Evolutionary conservation across 2,113 vertebrate species (phyloP).

Genomic region (Silurus glanis): DNA sequence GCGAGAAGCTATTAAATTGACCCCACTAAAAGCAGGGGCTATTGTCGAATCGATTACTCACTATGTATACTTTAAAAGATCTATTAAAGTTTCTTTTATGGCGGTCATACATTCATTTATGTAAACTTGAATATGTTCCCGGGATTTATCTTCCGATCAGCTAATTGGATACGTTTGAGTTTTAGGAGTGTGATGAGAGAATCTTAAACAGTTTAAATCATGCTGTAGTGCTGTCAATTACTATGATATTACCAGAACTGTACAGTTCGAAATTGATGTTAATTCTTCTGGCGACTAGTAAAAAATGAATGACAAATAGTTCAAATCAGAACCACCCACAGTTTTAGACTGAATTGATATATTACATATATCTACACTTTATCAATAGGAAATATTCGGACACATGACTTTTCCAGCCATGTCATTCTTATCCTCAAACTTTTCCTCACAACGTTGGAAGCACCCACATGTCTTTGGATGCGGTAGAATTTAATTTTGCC

Average conservation of each 20-base stretch:
- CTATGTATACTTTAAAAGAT: neutral
- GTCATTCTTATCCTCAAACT: no score
- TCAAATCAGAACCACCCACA: no score
- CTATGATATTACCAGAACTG: neutral
- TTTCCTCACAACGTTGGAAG: no score
- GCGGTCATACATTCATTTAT: neutral
- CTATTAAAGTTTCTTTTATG: neutral
- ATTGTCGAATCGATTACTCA: conserved; percentile 12
- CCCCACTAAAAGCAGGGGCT: conserved; percentile 30
- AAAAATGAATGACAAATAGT: no score
- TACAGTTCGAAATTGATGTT: neutral
- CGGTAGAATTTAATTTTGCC: no score
- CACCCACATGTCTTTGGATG: no score
- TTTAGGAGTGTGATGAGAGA: neutral
- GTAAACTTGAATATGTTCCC: neutral
- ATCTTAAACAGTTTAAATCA: neutral
- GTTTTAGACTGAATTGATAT: no score
- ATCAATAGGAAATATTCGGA: no score
- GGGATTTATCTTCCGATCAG: no score
- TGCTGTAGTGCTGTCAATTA: neutral
- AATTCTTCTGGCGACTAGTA: no score
- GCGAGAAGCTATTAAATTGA: conserved; percentile 11
- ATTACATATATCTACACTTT: no score
- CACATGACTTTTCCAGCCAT: no score
- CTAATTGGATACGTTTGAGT: neutral